These are phyloP conservation scores for Fabriciana adippe DNA, from an alignment of 2,888 invertebrate species.

Conservation along the genomic window DNA sequence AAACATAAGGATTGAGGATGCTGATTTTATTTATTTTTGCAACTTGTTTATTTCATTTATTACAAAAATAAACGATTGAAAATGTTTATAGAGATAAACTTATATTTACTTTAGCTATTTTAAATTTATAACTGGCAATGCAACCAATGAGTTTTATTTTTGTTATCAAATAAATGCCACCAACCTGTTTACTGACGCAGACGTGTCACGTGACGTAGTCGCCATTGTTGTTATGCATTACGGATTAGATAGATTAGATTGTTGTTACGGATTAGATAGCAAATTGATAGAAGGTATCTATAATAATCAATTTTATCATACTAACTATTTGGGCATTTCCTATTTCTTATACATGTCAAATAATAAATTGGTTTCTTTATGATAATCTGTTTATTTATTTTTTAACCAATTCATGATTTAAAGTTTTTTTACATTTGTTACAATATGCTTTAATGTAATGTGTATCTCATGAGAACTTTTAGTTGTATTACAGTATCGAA, in stretches of 20 bases:
- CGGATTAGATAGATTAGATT: constrained; percentile 9
- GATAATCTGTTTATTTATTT: background rate
- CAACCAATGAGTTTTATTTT: constrained; percentile 17
- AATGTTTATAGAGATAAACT: no score
- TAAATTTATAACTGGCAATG: constrained; percentile 9
- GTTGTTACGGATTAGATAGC: constrained; percentile 8
- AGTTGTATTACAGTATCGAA: no score
- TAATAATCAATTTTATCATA: constrained; percentile 9
- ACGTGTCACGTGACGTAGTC: constrained; percentile 1
- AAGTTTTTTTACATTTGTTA: no score
- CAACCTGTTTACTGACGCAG: constrained; percentile 17
- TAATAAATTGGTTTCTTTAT: background rate
- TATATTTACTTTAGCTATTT: no score
- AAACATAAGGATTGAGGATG: no score
- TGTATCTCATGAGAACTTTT: no score
- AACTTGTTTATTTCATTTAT: no score
- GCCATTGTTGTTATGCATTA: background rate
- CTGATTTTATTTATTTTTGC: no score
- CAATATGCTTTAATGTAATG: no score
- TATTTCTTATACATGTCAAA: background rate
- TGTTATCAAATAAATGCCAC: constrained; percentile 18
- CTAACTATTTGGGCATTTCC: background rate
- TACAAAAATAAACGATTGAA: no score
- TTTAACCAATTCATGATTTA: background rate
- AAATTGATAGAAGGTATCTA: background rate